Base-by-base conservation (phyloP, 1,140 invertebrate species). In the Dreissena rostriformis region DNA sequence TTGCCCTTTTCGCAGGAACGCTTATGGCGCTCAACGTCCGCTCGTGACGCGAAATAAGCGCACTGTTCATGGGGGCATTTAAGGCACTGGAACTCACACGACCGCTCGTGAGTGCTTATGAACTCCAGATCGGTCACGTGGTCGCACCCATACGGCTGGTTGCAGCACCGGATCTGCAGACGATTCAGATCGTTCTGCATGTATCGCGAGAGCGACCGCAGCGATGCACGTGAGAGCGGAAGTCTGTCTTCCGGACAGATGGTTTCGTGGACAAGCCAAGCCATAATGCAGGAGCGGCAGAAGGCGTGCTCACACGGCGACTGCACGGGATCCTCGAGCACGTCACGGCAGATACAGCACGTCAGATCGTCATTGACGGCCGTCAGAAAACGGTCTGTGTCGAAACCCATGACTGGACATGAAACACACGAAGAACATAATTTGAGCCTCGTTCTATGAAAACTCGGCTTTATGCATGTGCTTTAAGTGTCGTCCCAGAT, bases 281-380 rank as follows among this genome's bases (percentile, higher is more conserved):
- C 89, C 24, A 88, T 75, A 24, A 92, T 92, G 67, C 91, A 92
- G 0, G 75, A 17, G 19, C 84, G 70, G 76, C 91, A 92, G 78
- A 85, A 92, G 14, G 90, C 90, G 74, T 92, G 91, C 72, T 92
- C 91, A 79, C 91, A 92, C 52, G 90, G 91, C 24, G 89, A 88
- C 73, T 92, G 91, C 24, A 91, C 79, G 0, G 91, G 89, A 29
- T 91, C 91, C 68, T 92, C 88, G n/a, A 92, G 65, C 12, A 92
- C 91, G 74, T 91, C 91, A 14, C 87, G 84, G 72, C 91, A 92
- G 29, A 92, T 91, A 73, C 88, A 90, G 81, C 91, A 92, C 11
- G 91, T 88, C 17, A 92, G 80, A 15, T 89, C 91, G 24, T 92
- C 91, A 72, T 92, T 92, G 10, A 92, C 86, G 7, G 55, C 22